These are phyloP conservation scores for Myzus persicae DNA, from an alignment of 1,140 invertebrate species.

Conservation along the genomic window DNA sequence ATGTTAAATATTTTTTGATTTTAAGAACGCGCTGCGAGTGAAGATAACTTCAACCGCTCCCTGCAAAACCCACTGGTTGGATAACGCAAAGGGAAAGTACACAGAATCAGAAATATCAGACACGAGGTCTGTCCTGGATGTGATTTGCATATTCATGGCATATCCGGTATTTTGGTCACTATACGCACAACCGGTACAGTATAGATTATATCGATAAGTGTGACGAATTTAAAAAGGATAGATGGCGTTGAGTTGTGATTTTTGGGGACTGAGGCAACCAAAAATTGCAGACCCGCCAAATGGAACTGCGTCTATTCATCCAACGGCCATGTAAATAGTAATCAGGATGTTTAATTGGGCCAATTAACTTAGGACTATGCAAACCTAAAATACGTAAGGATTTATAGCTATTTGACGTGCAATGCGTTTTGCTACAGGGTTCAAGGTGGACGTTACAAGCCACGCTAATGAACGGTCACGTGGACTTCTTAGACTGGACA, in stretches of 20 bases:
- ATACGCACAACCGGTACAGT: slow-evolving; percentile 76
- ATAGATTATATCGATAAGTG: no score
- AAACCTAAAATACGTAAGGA: no score
- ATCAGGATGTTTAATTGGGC: no score
- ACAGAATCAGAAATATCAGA: slow-evolving; percentile 76
- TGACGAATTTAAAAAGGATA: no score
- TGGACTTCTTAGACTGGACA: slow-evolving; percentile 66
- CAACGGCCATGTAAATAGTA: no score
- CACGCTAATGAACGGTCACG: slow-evolving; percentile 73
- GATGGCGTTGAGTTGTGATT: no score
- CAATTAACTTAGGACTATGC: no score
- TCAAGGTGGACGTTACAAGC: slow-evolving; percentile 72
- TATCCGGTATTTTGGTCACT: slow-evolving; percentile 90
- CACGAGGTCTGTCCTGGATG: slow-evolving; percentile 74
- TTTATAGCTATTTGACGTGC: no score
- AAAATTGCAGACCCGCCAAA: no score
- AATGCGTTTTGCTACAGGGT: slow-evolving; percentile 63
- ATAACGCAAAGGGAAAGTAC: slow-evolving; percentile 76
- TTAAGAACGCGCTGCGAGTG: slow-evolving; percentile 29
- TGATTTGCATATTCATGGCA: slow-evolving; percentile 81
- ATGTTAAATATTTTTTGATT: neutral
- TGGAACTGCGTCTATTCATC: no score
- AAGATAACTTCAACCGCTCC: neutral
- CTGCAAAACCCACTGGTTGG: slow-evolving; percentile 76
- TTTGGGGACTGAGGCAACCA: no score